These are phyloP conservation scores for Euclidia mi DNA, from an alignment of 2,888 invertebrate genomes.

Conservation along the genomic window DNA sequence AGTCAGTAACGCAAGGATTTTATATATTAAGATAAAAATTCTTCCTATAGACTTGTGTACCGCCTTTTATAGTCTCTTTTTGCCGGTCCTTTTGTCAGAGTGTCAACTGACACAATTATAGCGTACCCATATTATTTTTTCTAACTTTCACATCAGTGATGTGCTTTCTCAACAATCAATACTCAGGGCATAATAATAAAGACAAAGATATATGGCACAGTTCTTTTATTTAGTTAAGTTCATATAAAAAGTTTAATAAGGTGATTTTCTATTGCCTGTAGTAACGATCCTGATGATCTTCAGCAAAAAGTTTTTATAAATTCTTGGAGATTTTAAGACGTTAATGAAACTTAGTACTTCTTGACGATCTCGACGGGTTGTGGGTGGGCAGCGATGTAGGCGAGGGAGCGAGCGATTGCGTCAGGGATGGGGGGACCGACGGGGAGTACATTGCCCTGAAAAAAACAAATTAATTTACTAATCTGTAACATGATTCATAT, in stretches of 20 bases:
- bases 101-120: no score
- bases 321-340: constrained; percentile 12
- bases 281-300: constrained; percentile 9
- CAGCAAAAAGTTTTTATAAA: constrained; percentile 14
- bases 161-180: no score
- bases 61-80: no score
- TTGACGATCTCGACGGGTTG: constrained; percentile 2
- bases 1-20: no score
- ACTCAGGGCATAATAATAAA: constrained; percentile 5
- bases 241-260: constrained; percentile 13
- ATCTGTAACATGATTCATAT: neutral
- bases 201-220: constrained; percentile 31
- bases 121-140: no score
- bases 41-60: no score
- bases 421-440: constrained; percentile 69
- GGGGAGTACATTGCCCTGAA: constrained; percentile 68
- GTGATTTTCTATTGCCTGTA: constrained; percentile 8
- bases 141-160: no score
- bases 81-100: no score
- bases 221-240: constrained; percentile 35
- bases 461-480: constrained; percentile 16
- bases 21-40: no score
- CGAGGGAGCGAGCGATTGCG: constrained; percentile 68
- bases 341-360: constrained; percentile 30
- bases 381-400: constrained; percentile 66